phyloP scores from a whole-genome alignment of 2,113 vertebrate species.

The Spilogale gracilis region DNA sequence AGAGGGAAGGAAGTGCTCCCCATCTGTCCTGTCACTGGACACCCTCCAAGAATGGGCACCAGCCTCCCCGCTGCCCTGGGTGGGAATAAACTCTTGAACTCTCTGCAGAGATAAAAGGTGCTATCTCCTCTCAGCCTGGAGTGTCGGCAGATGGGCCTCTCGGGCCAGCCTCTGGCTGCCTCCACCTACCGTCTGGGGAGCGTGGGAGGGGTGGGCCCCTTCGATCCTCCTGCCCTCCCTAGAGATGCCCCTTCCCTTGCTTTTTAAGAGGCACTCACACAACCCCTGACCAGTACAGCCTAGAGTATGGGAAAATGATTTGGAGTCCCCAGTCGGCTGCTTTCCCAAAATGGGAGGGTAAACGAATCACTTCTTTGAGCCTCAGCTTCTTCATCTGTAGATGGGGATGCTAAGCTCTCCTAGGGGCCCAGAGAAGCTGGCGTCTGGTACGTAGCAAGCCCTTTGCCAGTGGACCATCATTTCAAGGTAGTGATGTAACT shows the following conservation, averaged over 20 bases:
- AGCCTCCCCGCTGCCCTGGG: conserved; percentile 39
- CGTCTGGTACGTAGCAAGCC: not conserved
- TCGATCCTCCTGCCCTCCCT: not conserved
- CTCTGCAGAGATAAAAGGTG: conserved; percentile 74
- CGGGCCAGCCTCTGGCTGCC: conserved; percentile 36
- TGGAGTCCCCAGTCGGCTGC: not conserved
- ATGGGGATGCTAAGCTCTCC: too few species aligned
- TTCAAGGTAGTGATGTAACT: not conserved
- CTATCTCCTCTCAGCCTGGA: conserved; percentile 77
- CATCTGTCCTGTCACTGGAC: conserved; percentile 57
- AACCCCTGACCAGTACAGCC: not conserved
- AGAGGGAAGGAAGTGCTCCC: conserved; percentile 47
- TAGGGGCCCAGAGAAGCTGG: too few species aligned
- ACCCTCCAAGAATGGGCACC: conserved; percentile 70
- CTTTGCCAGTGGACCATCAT: not conserved
- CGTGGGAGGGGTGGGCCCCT: not conserved
- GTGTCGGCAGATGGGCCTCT: conserved; percentile 77
- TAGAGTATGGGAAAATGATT: not conserved
- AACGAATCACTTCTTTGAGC: not conserved
- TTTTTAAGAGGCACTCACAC: not conserved
- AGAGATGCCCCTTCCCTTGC: not conserved
- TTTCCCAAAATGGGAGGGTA: not conserved
- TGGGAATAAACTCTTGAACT: conserved; percentile 82
- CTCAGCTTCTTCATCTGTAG: not conserved
- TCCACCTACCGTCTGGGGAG: conserved; percentile 14